These are phyloP conservation scores for Callitettix versicolor DNA, from an alignment of 1,140 invertebrate species.

Conservation along the genomic window DNA sequence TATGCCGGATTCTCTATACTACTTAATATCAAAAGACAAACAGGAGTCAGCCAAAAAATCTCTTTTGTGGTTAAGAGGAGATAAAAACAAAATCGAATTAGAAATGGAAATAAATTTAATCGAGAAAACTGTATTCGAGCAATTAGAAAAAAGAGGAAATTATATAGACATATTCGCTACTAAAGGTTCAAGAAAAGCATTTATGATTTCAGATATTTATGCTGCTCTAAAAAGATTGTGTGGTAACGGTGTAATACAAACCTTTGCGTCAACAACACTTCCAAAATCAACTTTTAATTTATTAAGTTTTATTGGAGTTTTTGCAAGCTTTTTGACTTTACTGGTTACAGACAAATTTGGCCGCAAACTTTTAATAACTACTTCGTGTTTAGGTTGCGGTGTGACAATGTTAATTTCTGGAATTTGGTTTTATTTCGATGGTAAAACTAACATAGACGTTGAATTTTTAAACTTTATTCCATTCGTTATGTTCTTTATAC, in stretches of 20 bases:
- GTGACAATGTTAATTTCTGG: conserved; percentile 33
- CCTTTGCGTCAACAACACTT: conserved; percentile 30
- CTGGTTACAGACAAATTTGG: conserved; percentile 36
- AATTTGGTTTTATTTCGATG: conserved; percentile 35
- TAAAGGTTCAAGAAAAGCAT: conserved; percentile 35
- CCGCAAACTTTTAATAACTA: conserved; percentile 40
- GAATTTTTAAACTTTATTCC: conserved; percentile 27
- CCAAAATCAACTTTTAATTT: conserved; percentile 15
- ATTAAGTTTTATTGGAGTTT: conserved; percentile 27
- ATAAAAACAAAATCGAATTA: neutral
- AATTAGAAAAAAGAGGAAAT: conserved; percentile 30
- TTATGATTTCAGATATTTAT: conserved; percentile 38
- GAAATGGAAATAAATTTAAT: conserved; percentile 23
- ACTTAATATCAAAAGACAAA: conserved; percentile 44
- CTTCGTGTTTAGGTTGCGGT: conserved; percentile 37
- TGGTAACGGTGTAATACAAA: conserved; percentile 20
- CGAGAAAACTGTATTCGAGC: conserved; percentile 28
- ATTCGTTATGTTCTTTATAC: neutral
- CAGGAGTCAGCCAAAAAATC: conserved; percentile 47
- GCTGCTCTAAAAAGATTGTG: conserved; percentile 3
- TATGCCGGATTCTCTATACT: conserved; percentile 76
- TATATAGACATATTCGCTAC: conserved; percentile 36
- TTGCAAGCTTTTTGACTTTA: conserved; percentile 33
- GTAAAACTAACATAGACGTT: conserved; percentile 31
- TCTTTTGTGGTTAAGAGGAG: conserved; percentile 51